Percentiles rank a stretch among this genome's conserved stretches.
These are phyloP conservation scores for Coccyzus lansbergi DNA, from an alignment of 2,797 vertebrate species.

Conservation along the genomic window DNA sequence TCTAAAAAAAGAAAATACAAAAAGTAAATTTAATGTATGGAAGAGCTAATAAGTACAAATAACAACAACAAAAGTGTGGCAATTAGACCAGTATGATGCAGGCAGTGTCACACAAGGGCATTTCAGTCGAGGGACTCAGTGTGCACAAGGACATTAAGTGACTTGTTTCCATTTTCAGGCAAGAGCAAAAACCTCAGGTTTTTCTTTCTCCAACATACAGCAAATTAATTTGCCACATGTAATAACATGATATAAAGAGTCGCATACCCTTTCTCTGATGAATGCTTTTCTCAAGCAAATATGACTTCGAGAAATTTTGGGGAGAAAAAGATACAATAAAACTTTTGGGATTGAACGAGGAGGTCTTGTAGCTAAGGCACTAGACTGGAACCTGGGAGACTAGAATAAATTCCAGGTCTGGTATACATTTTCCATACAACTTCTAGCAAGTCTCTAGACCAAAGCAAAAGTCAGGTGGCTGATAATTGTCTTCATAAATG, in stretches of 20 bases:
- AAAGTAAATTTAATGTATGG: neutral
- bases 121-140: conserved; percentile 5
- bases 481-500: neutral
- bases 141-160: neutral
- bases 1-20: conserved; percentile 17
- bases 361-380: neutral
- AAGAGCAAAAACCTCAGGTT: neutral
- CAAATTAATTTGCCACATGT: conserved; percentile 31
- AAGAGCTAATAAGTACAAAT: conserved; percentile 27
- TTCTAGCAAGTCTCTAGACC: neutral
- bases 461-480: neutral
- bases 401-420: neutral
- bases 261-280: neutral
- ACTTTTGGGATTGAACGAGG: neutral
- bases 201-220: neutral
- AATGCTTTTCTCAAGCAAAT: neutral
- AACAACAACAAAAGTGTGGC: conserved; percentile 14
- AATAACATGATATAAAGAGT: neutral
- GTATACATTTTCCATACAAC: neutral
- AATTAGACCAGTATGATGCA: conserved; percentile 47
- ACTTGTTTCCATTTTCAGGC: conserved; percentile 17
- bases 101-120: conserved; percentile 22
- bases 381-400: neutral
- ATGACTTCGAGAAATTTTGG: neutral
- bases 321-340: neutral